Conservation (phyloP, 2,113 vertebrate genomes). For the Pyrgilauda ruficollis region DNA sequence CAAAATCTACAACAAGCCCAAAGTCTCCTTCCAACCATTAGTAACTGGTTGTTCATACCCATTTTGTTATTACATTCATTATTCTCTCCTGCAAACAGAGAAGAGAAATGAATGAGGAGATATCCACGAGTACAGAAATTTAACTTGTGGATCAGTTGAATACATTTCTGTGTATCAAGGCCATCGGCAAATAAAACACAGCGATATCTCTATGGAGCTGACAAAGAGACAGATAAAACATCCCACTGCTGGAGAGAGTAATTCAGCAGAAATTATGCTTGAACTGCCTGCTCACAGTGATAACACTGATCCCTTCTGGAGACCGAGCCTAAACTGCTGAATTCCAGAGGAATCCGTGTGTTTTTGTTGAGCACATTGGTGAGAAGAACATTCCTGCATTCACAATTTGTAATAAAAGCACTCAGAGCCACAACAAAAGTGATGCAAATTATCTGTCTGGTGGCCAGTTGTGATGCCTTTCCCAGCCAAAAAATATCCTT, state of each 20-base stretch:
- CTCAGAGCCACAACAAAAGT: background rate
- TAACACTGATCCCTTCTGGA: background rate
- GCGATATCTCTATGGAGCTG: background rate
- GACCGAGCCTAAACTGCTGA: background rate
- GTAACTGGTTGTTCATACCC: background rate
- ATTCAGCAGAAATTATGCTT: background rate
- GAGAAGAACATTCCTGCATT: background rate
- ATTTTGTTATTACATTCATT: background rate
- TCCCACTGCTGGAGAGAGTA: background rate
- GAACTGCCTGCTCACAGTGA: background rate
- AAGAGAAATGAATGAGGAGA: background rate
- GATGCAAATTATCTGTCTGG: background rate
- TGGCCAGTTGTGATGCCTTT: background rate
- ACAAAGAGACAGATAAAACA: conserved; percentile 28
- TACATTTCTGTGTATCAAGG: background rate
- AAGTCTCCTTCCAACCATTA: background rate
- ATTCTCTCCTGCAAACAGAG: background rate
- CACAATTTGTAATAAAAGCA: background rate
- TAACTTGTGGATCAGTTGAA: background rate
- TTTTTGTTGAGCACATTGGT: background rate
- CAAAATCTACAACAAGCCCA: background rate
- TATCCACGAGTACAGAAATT: background rate
- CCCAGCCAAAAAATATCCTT: background rate
- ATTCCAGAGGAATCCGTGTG: background rate
- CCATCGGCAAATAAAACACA: conserved; percentile 17